Evolutionary conservation across 2,113 vertebrate genomes (phyloP), one percentile per base, ranked within the genome.

Genomic region (Coptodon rendalli): DNA sequence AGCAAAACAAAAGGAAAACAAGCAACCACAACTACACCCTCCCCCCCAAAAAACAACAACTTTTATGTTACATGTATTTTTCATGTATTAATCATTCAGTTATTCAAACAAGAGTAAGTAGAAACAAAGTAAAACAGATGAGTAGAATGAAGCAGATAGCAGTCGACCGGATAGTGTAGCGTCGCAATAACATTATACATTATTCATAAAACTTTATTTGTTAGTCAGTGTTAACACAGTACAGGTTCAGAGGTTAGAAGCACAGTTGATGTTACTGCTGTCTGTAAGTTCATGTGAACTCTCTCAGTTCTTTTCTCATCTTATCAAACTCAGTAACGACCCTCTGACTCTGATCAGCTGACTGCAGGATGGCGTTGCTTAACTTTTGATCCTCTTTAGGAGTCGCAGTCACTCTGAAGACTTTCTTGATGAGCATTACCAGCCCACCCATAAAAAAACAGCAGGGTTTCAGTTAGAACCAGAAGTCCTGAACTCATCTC

Each of bases 341-440:
- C 29, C 0, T 61, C 57, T 61, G 7, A 61, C 29, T 31, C 57
- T 61, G 29, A 34, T 2, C 57, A 31, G 57, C 57, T 61, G 57
- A 2, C 14, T 61, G 29, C 7, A 34, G 14, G 1, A 61, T 61
- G 56, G 27, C 3, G 3, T 59, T 1, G 1, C 27, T 29, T 59
- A 59, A 59, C 56, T 6, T 59, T 59, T 59, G 13, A 59, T 59
- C 56, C 7, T 59, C 56, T 59, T 59, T 27, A 59, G 13, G 7
- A 16, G 56, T 59, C 3, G 4, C 0, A 59, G 13, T 59, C 7
- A 59, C 56, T 59, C 27, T 59, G 56, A 59, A 29, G 56, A 0
- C 56, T 59, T 59, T 8, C 4, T 59, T 0, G 56, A 59, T 16
- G 56, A 59, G 56, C 0, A 2, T 59, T 1, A 29, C 56, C 38